These are phyloP conservation scores for Drosophila murphyi DNA, from an alignment of 1,140 invertebrate genomes.

Conservation along the genomic window DNA sequence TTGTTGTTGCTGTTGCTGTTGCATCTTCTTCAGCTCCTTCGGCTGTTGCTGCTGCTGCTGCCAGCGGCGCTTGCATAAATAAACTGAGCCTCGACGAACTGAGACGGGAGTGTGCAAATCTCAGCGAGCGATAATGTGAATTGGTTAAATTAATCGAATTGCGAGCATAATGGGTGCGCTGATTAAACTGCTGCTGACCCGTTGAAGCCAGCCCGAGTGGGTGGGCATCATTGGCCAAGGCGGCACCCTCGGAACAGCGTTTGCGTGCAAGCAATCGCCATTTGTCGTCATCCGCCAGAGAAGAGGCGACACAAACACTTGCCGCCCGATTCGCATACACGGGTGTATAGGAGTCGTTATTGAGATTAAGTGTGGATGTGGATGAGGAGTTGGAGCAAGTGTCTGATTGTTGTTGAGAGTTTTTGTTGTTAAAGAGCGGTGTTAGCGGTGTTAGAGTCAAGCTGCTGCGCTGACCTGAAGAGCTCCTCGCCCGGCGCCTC, in stretches of 20 bases:
- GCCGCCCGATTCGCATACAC: constrained; percentile 80
- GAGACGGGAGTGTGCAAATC: constrained; percentile 78
- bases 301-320: constrained; percentile 69
- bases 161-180: constrained; percentile 78
- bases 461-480: constrained; percentile 80
- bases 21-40: neutral
- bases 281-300: constrained; percentile 82
- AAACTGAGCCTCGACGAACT: constrained; percentile 78
- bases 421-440: constrained; percentile 59
- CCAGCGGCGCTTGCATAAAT: constrained; percentile 68
- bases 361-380: constrained; percentile 19
- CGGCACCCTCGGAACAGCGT: constrained; percentile 73
- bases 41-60: constrained; percentile 34
- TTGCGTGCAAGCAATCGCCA: constrained; percentile 80
- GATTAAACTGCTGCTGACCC: constrained; percentile 58
- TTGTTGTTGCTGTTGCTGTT: constrained; percentile 32
- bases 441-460: constrained; percentile 77
- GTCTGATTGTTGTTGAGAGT: constrained; percentile 5
- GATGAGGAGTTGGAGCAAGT: constrained; percentile 45
- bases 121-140: constrained; percentile 80
- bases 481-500: constrained; percentile 66
- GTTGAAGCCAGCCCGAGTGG: neutral
- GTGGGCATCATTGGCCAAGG: constrained; percentile 14
- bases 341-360: constrained; percentile 75
- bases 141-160: constrained; percentile 82